Conservation (phyloP, 1,140 invertebrate genomes). For the Plutomurus gul region DNA sequence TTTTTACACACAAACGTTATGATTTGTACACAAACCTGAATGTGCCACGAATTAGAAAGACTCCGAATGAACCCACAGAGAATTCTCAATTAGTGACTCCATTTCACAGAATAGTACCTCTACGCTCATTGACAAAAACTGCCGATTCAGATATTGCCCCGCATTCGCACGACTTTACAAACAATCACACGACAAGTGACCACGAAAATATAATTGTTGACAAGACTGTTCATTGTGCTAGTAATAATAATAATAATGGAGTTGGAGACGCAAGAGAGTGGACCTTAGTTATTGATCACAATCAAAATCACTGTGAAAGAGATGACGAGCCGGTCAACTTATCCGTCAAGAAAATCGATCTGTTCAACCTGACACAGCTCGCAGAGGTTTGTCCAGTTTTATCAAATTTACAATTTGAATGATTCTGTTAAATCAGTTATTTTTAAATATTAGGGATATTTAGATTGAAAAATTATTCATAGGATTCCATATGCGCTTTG, state of each 20-base stretch:
- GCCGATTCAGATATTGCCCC: neutral
- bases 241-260: neutral
- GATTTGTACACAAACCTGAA: conserved; percentile 58
- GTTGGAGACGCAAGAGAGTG: conserved; percentile 9
- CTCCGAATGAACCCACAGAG: neutral
- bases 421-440: conserved; percentile 68
- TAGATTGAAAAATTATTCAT: no score
- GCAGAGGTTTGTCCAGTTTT: conserved; percentile 67
- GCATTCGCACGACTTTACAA: neutral
- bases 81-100: neutral
- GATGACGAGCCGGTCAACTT: conserved; percentile 48
- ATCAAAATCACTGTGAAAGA: conserved; percentile 1
- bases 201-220: no score
- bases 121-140: neutral
- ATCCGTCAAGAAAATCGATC: conserved; percentile 58
- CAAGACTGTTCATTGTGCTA: neutral
- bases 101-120: neutral
- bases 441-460: no score
- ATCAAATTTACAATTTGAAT: conserved; percentile 54
- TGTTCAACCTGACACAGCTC: conserved; percentile 75
- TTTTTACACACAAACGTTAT: conserved; percentile 64
- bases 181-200: neutral
- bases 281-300: conserved; percentile 33
- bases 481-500: no score
- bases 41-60: conserved; percentile 25